A percentile compares a stretch with the other conserved stretches of the same genome.
Evolutionary conservation across 1,140 invertebrate genomes (phyloP).

Genomic region (Caenorhabditis remanei): DNA sequence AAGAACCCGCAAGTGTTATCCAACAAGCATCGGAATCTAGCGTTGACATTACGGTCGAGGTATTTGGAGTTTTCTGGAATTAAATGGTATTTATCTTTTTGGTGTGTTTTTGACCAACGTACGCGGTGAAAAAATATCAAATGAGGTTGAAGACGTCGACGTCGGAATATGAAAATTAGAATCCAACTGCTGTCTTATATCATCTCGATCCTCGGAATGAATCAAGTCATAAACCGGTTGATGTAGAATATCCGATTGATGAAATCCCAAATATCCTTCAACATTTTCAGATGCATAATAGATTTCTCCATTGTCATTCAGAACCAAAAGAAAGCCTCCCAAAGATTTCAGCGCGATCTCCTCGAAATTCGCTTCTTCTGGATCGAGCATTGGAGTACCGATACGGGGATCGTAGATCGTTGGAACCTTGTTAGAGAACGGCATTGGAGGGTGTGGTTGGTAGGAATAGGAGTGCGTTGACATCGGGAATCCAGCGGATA

Average conservation of each 20-base stretch:
- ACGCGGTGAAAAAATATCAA: conserved; percentile 85
- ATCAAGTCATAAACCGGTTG: conserved; percentile 98
- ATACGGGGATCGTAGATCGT: conserved; percentile 46
- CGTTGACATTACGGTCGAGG: conserved; percentile 92
- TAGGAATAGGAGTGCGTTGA: conserved; percentile 55
- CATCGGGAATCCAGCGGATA: conserved; percentile 42
- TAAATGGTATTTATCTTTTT: background rate
- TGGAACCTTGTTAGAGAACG: conserved; percentile 49
- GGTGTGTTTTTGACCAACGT: conserved; percentile 7
- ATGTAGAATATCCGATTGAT: conserved; percentile 99
- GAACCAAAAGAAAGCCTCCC: conserved; percentile 97
- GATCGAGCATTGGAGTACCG: conserved; percentile 35
- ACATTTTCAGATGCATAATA: conserved; percentile 99
- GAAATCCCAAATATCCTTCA: conserved; percentile 98
- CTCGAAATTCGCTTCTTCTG: conserved; percentile 43
- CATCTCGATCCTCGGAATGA: conserved; percentile 97
- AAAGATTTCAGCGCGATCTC: conserved; percentile 82
- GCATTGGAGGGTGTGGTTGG: conserved; percentile 40
- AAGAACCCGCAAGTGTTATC: conserved; percentile 99
- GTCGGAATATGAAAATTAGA: conserved; percentile 67
- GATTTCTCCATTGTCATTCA: conserved; percentile 97
- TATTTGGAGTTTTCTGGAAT: conserved; percentile 86
- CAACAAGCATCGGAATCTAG: conserved; percentile 96
- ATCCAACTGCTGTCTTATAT: conserved; percentile 90
- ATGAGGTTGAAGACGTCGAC: conserved; percentile 80